phyloP scores from a whole-genome alignment of 2,888 invertebrate genomes.

The Papilio elwesi region DNA sequence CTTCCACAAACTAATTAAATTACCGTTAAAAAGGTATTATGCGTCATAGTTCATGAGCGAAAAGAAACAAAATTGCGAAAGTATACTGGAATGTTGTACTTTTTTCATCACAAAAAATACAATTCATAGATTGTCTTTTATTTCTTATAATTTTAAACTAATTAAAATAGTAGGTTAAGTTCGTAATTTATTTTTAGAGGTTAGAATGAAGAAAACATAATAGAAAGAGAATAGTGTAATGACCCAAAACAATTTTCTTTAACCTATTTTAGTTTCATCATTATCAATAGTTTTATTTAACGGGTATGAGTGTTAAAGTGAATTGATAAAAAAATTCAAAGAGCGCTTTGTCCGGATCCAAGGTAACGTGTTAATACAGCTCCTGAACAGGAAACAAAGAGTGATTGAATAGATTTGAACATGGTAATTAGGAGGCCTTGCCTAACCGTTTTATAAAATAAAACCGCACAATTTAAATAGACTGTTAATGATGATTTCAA shows the following conservation, averaged over 20 bases:
- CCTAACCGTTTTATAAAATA: slow-evolving; percentile 80
- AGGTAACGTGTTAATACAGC: slow-evolving; percentile 68
- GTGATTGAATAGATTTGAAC: slow-evolving; percentile 79
- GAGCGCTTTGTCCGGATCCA: slow-evolving; percentile 77
- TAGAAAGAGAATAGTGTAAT: too few relatives aligned
- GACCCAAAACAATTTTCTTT: too few relatives aligned
- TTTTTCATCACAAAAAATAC: too few relatives aligned
- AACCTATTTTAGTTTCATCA: too few relatives aligned
- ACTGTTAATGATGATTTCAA: slow-evolving; percentile 53
- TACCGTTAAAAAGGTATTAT: slow-evolving; percentile 10
- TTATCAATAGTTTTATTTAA: background rate
- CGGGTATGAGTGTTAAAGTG: background rate
- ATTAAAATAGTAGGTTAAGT: too few relatives aligned
- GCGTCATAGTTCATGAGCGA: slow-evolving; percentile 2
- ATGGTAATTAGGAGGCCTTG: slow-evolving; percentile 79
- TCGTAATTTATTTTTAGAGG: too few relatives aligned
- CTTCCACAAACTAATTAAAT: slow-evolving; percentile 9
- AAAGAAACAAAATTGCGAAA: background rate
- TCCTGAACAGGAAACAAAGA: slow-evolving; percentile 77
- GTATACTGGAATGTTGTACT: background rate
- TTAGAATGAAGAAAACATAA: too few relatives aligned
- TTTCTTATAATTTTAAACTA: too few relatives aligned
- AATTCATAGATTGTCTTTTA: too few relatives aligned
- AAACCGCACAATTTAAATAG: slow-evolving; percentile 73
- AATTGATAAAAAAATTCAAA: slow-evolving; percentile 69